phyloP scores from a whole-genome alignment of 2,888 invertebrate genomes.

The Drosophila diplacantha region DNA sequence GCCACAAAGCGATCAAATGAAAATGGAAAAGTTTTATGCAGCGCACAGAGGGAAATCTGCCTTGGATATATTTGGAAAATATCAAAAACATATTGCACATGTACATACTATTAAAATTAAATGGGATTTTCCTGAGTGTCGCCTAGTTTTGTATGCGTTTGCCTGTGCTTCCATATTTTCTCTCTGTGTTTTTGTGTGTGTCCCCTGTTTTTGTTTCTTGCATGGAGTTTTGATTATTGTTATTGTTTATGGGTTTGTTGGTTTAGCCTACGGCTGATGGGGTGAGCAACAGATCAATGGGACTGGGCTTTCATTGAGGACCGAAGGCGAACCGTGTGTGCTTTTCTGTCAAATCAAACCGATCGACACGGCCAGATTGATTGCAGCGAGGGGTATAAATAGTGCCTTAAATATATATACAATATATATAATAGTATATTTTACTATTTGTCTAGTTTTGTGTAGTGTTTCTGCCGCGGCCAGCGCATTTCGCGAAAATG shows the following conservation, averaged over 20 bases:
- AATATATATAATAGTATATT: slow-evolving; percentile 6
- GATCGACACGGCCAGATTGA: slow-evolving; percentile 33
- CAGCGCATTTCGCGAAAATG: slow-evolving; percentile 60
- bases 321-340: not conserved
- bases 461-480: slow-evolving; percentile 31
- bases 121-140: slow-evolving; percentile 14
- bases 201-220: slow-evolving; percentile 37
- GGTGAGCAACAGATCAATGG: slow-evolving; percentile 20
- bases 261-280: slow-evolving; percentile 35
- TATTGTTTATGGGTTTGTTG: slow-evolving; percentile 37
- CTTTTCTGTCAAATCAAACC: slow-evolving; percentile 16
- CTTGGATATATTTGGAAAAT: not conserved
- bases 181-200: slow-evolving; percentile 17
- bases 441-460: slow-evolving; percentile 17
- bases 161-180: slow-evolving; percentile 16
- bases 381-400: slow-evolving; percentile 31
- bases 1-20: slow-evolving; percentile 44
- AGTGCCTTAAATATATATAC: not conserved
- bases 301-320: slow-evolving; percentile 9
- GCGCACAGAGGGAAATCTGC: slow-evolving; percentile 16
- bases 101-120: not conserved
- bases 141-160: slow-evolving; percentile 3
- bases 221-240: slow-evolving; percentile 38
- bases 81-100: not conserved
- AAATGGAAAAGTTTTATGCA: slow-evolving; percentile 50